These are phyloP conservation scores for Gobio occitaniae DNA, from an alignment of 2,797 vertebrate species.

Conservation along the genomic window DNA sequence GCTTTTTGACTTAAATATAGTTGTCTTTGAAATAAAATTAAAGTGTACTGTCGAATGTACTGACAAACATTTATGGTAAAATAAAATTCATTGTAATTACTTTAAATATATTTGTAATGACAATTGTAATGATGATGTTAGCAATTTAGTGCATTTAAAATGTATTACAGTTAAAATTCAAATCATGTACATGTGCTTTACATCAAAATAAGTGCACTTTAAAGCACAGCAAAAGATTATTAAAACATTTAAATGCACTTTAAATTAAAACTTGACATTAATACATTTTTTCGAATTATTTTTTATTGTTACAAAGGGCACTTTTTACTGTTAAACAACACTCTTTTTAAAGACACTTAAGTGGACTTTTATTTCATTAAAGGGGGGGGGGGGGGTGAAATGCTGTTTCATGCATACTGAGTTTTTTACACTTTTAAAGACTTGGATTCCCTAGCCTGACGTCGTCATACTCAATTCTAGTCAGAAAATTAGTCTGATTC, in stretches of 20 bases:
- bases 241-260: not conserved
- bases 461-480: too few species aligned
- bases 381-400: too few species aligned
- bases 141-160: not conserved
- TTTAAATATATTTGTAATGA: not conserved
- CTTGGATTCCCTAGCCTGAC: too few species aligned
- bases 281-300: not conserved
- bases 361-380: not conserved
- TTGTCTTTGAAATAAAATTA: not conserved
- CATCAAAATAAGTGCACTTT: not conserved
- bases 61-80: not conserved
- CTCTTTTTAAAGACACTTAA: not conserved
- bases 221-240: not conserved
- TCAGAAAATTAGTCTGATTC: too few species aligned
- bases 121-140: not conserved
- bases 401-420: too few species aligned
- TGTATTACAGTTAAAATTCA: not conserved
- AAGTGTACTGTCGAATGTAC: not conserved
- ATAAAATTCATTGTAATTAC: not conserved
- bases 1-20: not conserved
- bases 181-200: not conserved
- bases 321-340: not conserved
- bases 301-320: not conserved
- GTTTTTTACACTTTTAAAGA: too few species aligned
- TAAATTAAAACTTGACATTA: not conserved